These are phyloP conservation scores for Gopherus flavomarginatus DNA, from an alignment of 2,113 vertebrate species.

Conservation along the genomic window DNA sequence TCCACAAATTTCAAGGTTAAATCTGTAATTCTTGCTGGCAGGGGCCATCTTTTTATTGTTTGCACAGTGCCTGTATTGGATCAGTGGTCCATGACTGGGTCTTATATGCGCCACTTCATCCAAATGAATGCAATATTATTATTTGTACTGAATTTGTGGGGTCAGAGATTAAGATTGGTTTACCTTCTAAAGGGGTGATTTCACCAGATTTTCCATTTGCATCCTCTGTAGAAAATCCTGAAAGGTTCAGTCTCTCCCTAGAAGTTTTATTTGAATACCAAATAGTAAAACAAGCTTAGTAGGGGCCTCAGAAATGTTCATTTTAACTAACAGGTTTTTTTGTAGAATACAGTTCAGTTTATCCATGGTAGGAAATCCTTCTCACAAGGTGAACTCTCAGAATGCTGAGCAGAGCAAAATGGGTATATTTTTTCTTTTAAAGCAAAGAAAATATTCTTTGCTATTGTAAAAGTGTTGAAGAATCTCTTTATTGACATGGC, in stretches of 20 bases:
- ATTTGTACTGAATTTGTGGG: neutral
- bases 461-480: neutral
- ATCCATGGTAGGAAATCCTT: neutral
- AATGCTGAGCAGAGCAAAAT: neutral
- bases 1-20: neutral
- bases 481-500: neutral
- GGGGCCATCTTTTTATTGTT: neutral
- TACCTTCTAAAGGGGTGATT: rapidly evolving
- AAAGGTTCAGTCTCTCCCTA: neutral
- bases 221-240: neutral
- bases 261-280: neutral
- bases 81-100: neutral
- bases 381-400: neutral
- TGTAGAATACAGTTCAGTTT: neutral
- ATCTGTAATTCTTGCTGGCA: neutral
- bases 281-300: neutral
- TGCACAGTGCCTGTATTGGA: neutral
- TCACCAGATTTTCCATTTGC: neutral
- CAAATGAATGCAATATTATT: neutral
- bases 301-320: neutral
- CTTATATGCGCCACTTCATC: neutral
- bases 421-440: neutral
- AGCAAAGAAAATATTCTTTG: neutral
- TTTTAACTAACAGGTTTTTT: neutral
- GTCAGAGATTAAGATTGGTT: neutral